Evolutionary conservation across 2,113 vertebrate species (phyloP), one percentile per base, ranked within the genome.

Genomic region (Hystrix cristata): DNA sequence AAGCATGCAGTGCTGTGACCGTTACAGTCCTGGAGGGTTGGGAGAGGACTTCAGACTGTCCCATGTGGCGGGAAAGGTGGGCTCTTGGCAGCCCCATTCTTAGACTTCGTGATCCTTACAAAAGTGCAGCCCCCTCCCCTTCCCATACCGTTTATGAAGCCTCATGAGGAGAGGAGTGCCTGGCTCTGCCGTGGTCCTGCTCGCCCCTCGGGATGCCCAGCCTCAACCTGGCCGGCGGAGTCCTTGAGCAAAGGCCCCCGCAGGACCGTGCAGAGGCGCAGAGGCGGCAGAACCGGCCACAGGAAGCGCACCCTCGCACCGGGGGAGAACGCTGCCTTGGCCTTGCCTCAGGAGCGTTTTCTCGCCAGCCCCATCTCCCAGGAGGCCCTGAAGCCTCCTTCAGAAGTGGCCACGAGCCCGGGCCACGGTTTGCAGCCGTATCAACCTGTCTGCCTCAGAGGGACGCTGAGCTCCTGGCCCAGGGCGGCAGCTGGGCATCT

Each of bases 281-380:
- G 3, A 3, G 0, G 3, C 0, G 55, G 34, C 48, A 53, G 72
- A 71, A 29, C 19, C 4, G 2, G 53, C 85, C 23, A 14, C 34
- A 88, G 21, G 60, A 34, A 7, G 8, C 1, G 8, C 3, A 15
- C 2, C 69, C 18, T 3, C 4, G 57, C 48, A 67, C 51, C 9
- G 59, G 3, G 10, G 59, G 21, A 6, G 55, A 3, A 5, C 1
- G 9, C 21, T 16, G 18, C 81, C 25, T 5, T 3, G 1, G 18
- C 74, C 34, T 72, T 69, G 29, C 14, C 38, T 72, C 5, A 46
- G 46, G 62, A 71, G 27, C 3, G 0, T 57, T 84, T 80, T 53
- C 85, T 79, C 72, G 65, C 90, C 76, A 5, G 18, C 6, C 43
- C 64, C 57, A 43, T 59, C 53, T 83, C 69, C 55, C 13, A 46